Conservation (phyloP, 2,113 vertebrate species). For the Clinocottus analis region DNA sequence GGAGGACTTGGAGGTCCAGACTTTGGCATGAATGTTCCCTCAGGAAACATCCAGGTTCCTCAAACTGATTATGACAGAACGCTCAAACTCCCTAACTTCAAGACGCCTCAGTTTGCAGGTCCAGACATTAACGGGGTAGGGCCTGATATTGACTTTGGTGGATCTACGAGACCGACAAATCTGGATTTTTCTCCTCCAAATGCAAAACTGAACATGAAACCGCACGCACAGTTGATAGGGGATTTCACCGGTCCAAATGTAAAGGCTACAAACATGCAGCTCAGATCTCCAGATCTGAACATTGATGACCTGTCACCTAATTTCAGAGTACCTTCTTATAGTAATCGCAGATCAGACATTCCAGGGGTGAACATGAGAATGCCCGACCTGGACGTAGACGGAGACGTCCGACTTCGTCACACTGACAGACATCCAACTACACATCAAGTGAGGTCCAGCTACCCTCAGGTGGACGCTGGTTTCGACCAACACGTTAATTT, state of each 20-base stretch:
- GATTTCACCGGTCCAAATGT: slow-evolving; percentile 38
- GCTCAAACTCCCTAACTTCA: slow-evolving; percentile 46
- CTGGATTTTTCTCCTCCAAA: slow-evolving; percentile 52
- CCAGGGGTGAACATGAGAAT: slow-evolving; percentile 47
- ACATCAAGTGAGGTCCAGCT: slow-evolving; percentile 45
- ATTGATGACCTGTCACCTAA: slow-evolving; percentile 48
- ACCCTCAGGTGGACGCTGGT: slow-evolving; percentile 30
- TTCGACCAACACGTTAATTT: slow-evolving; percentile 37
- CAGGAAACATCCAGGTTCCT: slow-evolving; percentile 44
- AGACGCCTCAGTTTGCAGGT: slow-evolving; percentile 46
- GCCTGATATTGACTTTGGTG: slow-evolving; percentile 60
- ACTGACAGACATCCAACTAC: slow-evolving; percentile 7
- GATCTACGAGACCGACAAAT: slow-evolving; percentile 28
- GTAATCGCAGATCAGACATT: slow-evolving; percentile 43
- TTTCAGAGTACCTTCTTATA: slow-evolving; percentile 36
- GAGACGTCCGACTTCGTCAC: slow-evolving; percentile 17
- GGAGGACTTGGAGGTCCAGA: slow-evolving; percentile 43
- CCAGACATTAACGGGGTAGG: slow-evolving; percentile 13
- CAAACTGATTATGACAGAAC: slow-evolving; percentile 42
- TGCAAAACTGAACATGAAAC: slow-evolving; percentile 51
- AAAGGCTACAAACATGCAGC: slow-evolving; percentile 42
- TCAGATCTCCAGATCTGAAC: slow-evolving; percentile 53
- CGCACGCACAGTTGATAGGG: slow-evolving; percentile 38
- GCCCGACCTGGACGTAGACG: slow-evolving; percentile 62
- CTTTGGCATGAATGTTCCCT: slow-evolving; percentile 46